phyloP scores from a whole-genome alignment of 2,888 invertebrate species.

The Parapristionchus giblindavisi region DNA sequence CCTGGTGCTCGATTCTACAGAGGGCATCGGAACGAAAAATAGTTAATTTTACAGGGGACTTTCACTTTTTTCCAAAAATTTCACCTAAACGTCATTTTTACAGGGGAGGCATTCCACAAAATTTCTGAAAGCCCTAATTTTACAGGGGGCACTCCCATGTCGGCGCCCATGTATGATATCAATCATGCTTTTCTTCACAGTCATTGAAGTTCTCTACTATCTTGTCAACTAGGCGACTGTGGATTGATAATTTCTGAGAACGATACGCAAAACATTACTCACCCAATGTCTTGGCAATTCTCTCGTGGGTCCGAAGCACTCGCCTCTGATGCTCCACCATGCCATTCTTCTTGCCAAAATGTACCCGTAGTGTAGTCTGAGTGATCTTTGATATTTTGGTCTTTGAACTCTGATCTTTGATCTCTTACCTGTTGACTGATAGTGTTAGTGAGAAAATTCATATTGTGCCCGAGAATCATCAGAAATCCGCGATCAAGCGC shows the following conservation, averaged over 20 bases:
- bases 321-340: conserved; percentile 69
- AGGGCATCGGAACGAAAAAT: too few species aligned
- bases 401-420: background rate
- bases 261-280: background rate
- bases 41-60: too few species aligned
- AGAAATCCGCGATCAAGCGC: conserved; percentile 68
- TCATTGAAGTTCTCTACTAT: too few species aligned
- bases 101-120: too few species aligned
- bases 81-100: too few species aligned
- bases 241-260: background rate
- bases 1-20: too few species aligned
- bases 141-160: too few species aligned
- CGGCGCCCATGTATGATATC: too few species aligned
- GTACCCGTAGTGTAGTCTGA: conserved; percentile 68
- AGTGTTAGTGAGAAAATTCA: conserved; percentile 69
- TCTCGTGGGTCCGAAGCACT: conserved; percentile 71
- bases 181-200: background rate
- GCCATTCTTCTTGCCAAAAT: conserved; percentile 68
- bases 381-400: conserved; percentile 7
- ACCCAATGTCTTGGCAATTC: conserved; percentile 75
- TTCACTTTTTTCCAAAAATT: too few species aligned
- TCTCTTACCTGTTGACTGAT: conserved; percentile 59
- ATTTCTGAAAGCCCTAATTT: too few species aligned
- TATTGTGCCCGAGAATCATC: conserved; percentile 69
- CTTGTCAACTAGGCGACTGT: background rate